Evolutionary conservation across 2,888 invertebrate genomes (phyloP), one percentile per base, ranked within the genome.

Genomic region (Oligia fasciuncula): DNA sequence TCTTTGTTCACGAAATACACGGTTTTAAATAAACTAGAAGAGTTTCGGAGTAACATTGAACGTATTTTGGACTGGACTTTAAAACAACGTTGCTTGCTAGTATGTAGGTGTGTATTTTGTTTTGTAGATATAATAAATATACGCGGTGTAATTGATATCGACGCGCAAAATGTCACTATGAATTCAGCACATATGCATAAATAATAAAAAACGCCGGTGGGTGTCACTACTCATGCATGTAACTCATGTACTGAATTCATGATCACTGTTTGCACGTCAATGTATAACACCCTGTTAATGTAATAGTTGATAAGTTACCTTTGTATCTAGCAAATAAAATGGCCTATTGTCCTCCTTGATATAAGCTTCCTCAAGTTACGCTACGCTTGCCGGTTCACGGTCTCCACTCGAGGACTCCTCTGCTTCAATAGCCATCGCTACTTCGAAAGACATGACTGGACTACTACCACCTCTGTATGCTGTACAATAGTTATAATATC

Each of bases 1-100:
- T 80, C 77, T 80, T 78, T 80, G 86, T 85, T 78, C 69, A 75
- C 66, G 65, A 77, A 77, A 80, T 67, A 76, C 43, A 68, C 29
- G 1, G 63, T 73, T 85, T 79, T 62, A 82, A 69, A 85, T 83
- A 78, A 72, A 63, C 71, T 57, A 63, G 71, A 79, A 57, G 57
- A 62, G 72, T 79, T 74, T 73, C 17, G 29, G 68, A 66, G 68
- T 70, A 51, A 67, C 29, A n/a, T 77, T 19, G 63, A 60, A 66
- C 51, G 29, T 54, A 46, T 67, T 84, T 60, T 66, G 5, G 23
- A 75, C 40, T 17, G 8, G 19, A 79, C 17, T 62, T 73, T 54
- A n/a, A 57, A 60, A 14, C 54, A 70, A 71, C 29, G 65, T 75
- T 79, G 23, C 9, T 35, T n/a, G n/a, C n/a, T n/a, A n/a, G n/a